Base-by-base conservation (phyloP, 35 echinoderm and acorn worm species). In the Lytechinus variegatus region DNA sequence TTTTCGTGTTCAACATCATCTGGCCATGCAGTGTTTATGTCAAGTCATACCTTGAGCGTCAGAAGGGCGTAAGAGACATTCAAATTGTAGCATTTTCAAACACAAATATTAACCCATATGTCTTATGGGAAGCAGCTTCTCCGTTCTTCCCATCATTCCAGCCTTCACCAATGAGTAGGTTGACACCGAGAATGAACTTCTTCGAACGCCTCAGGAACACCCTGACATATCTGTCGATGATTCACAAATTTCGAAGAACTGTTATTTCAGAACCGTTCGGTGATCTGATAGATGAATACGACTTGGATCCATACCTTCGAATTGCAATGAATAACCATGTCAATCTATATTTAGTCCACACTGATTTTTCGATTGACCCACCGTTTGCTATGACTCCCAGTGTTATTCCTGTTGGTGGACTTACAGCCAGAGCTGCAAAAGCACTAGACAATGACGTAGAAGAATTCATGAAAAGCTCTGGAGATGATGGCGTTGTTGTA, bases 401-500 rank as follows among this genome's bases (percentile, higher is more conserved):
- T 54, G 52, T 95, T 8, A 92, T 96, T 14, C 88, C 95, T 5
- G 95, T 99, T 91, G 98, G 98, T 86, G 98, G 98, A 11, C 55
- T 97, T 1, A 95, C 95, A 87, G 61, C 95, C 6, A 52, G 71
- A 95, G 94, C 89, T 28, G 91, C 87, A 8, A 94, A 95, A 14
- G 29, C 95, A 54, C 86, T 98, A 6, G 61, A 91, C 52, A 28
- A 97, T 95, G 94, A 98, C 14, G 16, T 97, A 10, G 96, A 98
- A 87, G 91, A 56, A 4, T 98, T 98, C 53, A 96, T 98, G 95
- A 52, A 95, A 19, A 95, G 95, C 55, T 95, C 97, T 4, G 97
- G 95, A 11, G 87, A 97, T 28, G 21, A 97, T 86, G 97, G 97
- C 52, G 97, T 97, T 55, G 94, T 98, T 10, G 8, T 98, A 9